These are phyloP conservation scores for Limulus polyphemus DNA, from an alignment of 2,888 invertebrate genomes.

Conservation along the genomic window DNA sequence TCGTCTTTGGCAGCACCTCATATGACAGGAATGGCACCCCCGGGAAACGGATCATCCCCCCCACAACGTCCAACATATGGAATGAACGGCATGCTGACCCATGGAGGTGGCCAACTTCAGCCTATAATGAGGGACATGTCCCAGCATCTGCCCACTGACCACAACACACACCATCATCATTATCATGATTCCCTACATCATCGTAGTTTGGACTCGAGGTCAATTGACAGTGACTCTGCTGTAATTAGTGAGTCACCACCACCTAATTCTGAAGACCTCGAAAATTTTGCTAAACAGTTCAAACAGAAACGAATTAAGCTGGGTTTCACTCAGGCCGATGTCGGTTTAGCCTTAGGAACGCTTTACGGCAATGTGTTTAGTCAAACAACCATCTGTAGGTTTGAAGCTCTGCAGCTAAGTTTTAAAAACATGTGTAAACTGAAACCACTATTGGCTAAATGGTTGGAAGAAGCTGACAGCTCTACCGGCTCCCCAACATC, in stretches of 20 bases:
- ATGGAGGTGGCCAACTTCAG: constrained; percentile 39
- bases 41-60: constrained; percentile 40
- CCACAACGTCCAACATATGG: constrained; percentile 41
- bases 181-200: constrained; percentile 7
- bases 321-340: constrained; percentile 97
- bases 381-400: constrained; percentile 68
- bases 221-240: background rate
- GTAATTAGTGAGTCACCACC: background rate
- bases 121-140: constrained; percentile 41
- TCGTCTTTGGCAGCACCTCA: constrained; percentile 31
- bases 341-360: constrained; percentile 93
- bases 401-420: constrained; percentile 93
- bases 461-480: constrained; percentile 84
- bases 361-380: constrained; percentile 99
- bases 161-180: constrained; percentile 25
- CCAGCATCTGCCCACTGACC: constrained; percentile 28
- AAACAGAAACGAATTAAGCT: constrained; percentile 97
- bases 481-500: constrained; percentile 94
- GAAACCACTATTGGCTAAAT: constrained; percentile 91
- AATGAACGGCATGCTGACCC: constrained; percentile 54
- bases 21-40: constrained; percentile 13
- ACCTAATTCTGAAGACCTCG: constrained; percentile 84
- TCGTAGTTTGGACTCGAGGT: too few relatives aligned
- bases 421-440: constrained; percentile 99
- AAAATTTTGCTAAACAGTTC: constrained; percentile 98